phyloP scores from a whole-genome alignment of 2,797 vertebrate genomes.

The Australoheros facetus region DNA sequence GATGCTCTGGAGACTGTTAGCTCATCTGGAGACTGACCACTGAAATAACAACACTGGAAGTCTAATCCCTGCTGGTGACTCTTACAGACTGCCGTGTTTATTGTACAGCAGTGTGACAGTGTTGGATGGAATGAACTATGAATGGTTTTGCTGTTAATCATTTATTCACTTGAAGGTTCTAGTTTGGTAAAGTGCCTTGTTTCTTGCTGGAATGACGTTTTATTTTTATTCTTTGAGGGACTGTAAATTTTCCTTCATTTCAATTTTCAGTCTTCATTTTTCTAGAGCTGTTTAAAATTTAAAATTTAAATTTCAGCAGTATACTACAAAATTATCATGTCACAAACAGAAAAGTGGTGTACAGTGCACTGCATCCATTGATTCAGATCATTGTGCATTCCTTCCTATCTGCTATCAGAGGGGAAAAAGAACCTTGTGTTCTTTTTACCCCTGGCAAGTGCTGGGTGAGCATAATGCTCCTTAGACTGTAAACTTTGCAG shows the following conservation, averaged over 20 bases:
- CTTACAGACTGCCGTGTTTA: neutral
- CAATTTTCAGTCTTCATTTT: too few species aligned
- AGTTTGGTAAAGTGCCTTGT: too few species aligned
- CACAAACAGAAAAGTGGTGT: neutral
- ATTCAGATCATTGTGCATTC: fast-evolving
- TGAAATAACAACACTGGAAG: slow-evolving; percentile 4
- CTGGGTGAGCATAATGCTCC: neutral
- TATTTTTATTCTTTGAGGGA: too few species aligned
- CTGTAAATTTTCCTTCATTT: too few species aligned
- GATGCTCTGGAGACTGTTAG: slow-evolving; percentile 14
- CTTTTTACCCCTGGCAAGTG: neutral
- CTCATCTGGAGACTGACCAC: neutral
- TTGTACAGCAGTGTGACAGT: neutral
- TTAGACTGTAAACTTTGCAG: too few species aligned
- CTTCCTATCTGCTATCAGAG: neutral
- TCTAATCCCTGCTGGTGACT: neutral
- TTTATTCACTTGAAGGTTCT: too few species aligned
- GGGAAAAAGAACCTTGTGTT: neutral
- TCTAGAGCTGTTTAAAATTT: too few species aligned
- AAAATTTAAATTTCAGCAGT: neutral
- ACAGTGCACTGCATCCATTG: neutral
- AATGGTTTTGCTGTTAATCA: neutral
- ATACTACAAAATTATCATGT: neutral
- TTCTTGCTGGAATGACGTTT: too few species aligned
- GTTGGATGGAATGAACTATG: neutral